Percentiles rank a stretch among this genome's conserved stretches.
Conservation (phyloP, 92 coral and sea anemone genomes). For the Zoanthus sansibaricus region DNA sequence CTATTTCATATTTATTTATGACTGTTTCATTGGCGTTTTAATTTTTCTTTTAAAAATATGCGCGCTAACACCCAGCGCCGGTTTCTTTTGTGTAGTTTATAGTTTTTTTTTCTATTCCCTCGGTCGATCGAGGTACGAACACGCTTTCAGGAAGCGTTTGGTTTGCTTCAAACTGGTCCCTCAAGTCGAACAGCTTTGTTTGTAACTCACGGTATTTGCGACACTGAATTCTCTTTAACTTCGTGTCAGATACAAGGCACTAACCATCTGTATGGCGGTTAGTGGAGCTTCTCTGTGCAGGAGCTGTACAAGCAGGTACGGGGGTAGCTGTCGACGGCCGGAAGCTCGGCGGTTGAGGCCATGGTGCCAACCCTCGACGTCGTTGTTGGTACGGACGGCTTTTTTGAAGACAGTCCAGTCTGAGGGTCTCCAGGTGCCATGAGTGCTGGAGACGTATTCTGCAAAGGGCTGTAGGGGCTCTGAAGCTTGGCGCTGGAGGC, state of each 20-base stretch:
- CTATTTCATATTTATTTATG: too few relatives aligned
- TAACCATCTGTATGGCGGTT: background rate
- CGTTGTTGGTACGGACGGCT: constrained; percentile 24
- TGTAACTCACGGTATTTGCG: background rate
- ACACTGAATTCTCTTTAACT: constrained; percentile 17
- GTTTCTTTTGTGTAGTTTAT: too few relatives aligned
- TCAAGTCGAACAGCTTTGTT: background rate
- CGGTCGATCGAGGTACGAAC: constrained; percentile 34
- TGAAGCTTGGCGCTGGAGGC: too few relatives aligned
- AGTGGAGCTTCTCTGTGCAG: constrained; percentile 28
- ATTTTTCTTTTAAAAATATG: too few relatives aligned
- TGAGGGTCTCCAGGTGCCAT: too few relatives aligned
- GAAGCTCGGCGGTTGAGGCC: background rate
- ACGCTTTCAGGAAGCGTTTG: background rate
- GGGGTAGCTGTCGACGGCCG: background rate
- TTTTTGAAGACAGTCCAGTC: background rate
- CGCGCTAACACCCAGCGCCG: too few relatives aligned
- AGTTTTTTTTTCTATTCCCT: too few relatives aligned
- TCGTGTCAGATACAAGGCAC: constrained; percentile 35
- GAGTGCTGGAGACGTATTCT: too few relatives aligned
- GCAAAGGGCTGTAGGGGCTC: too few relatives aligned
- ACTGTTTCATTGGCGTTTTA: too few relatives aligned
- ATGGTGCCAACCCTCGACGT: background rate
- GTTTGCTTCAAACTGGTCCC: background rate
- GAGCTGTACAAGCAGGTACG: background rate